Evolutionary conservation across 2,797 vertebrate species (phyloP).

Genomic region (Sorex maritimensis): DNA sequence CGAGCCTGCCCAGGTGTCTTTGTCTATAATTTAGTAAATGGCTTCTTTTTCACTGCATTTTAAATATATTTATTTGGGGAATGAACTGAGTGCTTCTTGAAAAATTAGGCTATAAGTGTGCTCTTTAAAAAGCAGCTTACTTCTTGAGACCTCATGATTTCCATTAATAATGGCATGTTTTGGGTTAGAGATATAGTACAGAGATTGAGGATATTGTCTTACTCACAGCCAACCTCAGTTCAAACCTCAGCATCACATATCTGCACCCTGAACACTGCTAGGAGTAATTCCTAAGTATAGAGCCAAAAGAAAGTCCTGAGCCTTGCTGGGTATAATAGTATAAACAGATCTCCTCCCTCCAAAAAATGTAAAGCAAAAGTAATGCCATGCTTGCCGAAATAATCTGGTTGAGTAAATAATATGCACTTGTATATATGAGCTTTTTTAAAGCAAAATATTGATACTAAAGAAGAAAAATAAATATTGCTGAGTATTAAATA

Average conservation of each 20-base stretch:
- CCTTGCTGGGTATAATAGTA: too few species aligned
- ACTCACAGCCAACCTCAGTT: too few species aligned
- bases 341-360: too few species aligned
- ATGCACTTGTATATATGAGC: neutral
- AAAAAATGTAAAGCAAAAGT: too few species aligned
- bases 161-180: too few species aligned
- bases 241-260: too few species aligned
- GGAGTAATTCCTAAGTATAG: too few species aligned
- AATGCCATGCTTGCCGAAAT: neutral
- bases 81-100: neutral
- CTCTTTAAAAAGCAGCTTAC: neutral
- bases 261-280: too few species aligned
- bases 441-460: constrained; percentile 43
- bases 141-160: neutral
- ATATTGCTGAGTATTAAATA: constrained; percentile 2
- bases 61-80: neutral
- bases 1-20: neutral
- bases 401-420: neutral
- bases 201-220: too few species aligned
- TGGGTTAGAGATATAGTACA: too few species aligned
- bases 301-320: too few species aligned
- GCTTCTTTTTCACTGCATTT: neutral
- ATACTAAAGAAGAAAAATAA: neutral
- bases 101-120: neutral
- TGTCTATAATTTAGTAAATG: neutral